Conservation (phyloP, 2,888 invertebrate species). For the Crossocerus cetratus region DNA sequence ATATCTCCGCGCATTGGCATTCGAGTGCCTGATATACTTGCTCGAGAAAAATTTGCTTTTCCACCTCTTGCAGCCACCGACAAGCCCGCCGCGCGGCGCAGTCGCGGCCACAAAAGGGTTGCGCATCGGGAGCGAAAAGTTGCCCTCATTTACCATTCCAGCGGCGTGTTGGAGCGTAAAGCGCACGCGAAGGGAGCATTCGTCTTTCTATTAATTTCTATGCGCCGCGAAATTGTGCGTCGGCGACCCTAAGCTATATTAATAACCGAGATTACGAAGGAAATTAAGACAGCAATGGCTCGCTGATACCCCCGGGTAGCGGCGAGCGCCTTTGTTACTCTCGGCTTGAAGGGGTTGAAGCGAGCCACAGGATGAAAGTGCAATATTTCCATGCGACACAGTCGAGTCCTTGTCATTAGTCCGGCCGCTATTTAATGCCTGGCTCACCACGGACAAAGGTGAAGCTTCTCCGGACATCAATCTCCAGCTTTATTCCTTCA, state of each 20-base stretch:
- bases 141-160: conserved; percentile 38
- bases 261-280: conserved; percentile 72
- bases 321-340: conserved; percentile 45
- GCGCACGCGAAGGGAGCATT: conserved; percentile 38
- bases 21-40: no score
- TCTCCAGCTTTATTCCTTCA: neutral
- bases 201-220: conserved; percentile 63
- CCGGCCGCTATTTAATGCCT: conserved; percentile 16
- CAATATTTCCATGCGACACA: conserved; percentile 57
- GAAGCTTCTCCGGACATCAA: neutral
- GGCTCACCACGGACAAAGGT: conserved; percentile 4
- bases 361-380: conserved; percentile 48
- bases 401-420: conserved; percentile 9
- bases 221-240: conserved; percentile 61
- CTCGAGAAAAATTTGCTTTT: no score
- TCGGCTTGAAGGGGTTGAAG: conserved; percentile 48
- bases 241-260: conserved; percentile 71
- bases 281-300: conserved; percentile 66
- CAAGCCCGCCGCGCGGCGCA: neutral
- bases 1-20: no score
- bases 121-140: conserved; percentile 22
- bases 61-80: conserved; percentile 8
- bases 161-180: conserved; percentile 28
- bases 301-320: conserved; percentile 49
- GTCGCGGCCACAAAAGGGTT: conserved; percentile 17